A percentile compares a stretch with the other conserved stretches of the same genome.
Evolutionary conservation across 2,888 invertebrate genomes (phyloP).

Genomic region (Caenorhabditis afra): DNA sequence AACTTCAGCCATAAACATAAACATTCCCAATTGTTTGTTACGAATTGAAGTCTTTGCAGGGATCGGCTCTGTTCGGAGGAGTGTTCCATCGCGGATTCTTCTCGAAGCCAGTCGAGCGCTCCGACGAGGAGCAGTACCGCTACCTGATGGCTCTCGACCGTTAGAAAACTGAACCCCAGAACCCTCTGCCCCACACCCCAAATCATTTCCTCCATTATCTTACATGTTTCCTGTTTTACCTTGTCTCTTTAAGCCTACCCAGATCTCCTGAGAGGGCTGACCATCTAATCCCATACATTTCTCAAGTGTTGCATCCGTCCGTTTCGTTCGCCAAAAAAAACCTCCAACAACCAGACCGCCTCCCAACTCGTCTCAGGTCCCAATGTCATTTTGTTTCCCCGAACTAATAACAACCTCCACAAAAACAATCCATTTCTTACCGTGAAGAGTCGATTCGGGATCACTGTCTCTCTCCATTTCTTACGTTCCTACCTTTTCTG

Average conservation of each 20-base stretch:
- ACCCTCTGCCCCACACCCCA: constrained; percentile 1
- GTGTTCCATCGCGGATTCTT: constrained; percentile 77
- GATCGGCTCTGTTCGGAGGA: constrained; percentile 67
- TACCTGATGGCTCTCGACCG: constrained; percentile 79
- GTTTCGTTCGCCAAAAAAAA: constrained; percentile 21
- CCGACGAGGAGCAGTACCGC: constrained; percentile 77
- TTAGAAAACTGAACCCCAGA: constrained; percentile 40
- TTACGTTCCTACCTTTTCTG: constrained; percentile 7
- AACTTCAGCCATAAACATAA: too few species aligned
- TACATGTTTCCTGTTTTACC: constrained; percentile 18
- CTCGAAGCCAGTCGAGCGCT: constrained; percentile 75
- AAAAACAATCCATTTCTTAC: neutral
- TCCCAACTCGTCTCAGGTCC: constrained; percentile 33
- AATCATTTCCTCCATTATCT: constrained; percentile 23
- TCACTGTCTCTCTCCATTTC: constrained; percentile 24
- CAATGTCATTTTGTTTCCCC: constrained; percentile 12
- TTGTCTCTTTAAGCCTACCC: constrained; percentile 37
- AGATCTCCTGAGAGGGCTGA: constrained; percentile 57
- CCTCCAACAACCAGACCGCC: constrained; percentile 26
- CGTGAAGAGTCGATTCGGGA: constrained; percentile 24
- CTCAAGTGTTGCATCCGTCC: constrained; percentile 12
- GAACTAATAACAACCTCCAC: neutral
- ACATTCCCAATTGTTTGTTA: too few species aligned
- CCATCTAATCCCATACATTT: neutral
- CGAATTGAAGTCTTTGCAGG: constrained; percentile 45